Conservation (phyloP, 2,113 vertebrate species). For the zebrafish (Danio rerio) region GRCz12tu NC_133192.1:20284501-20285000, state of each 20-base stretch:
- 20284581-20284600: conserved; percentile 28
- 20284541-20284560: conserved; percentile 14
- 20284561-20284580: conserved; percentile 29
- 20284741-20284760: conserved; percentile 30
- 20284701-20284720: conserved; percentile 39
- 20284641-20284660: not conserved
- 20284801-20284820: conserved; percentile 52
- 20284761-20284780: conserved; percentile 48
- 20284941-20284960: conserved; percentile 31
- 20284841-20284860: conserved; percentile 41
- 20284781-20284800: conserved; percentile 41
- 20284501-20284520: not conserved
- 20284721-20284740: conserved; percentile 40
- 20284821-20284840: conserved; percentile 46
- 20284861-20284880: conserved; percentile 51
- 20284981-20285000: not conserved
- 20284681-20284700: conserved; percentile 41
- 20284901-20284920: conserved; percentile 47
- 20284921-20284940: conserved; percentile 43
- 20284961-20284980: not conserved
- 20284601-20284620: not conserved
- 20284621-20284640: conserved; percentile 13
- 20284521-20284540: conserved; percentile 14
- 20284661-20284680: conserved; percentile 23
- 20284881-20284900: conserved; percentile 43